Percentiles rank a stretch among this genome's conserved stretches.
These are phyloP conservation scores for Microtus oregoni DNA, from an alignment of 2,113 vertebrate genomes.

Conservation along the genomic window DNA sequence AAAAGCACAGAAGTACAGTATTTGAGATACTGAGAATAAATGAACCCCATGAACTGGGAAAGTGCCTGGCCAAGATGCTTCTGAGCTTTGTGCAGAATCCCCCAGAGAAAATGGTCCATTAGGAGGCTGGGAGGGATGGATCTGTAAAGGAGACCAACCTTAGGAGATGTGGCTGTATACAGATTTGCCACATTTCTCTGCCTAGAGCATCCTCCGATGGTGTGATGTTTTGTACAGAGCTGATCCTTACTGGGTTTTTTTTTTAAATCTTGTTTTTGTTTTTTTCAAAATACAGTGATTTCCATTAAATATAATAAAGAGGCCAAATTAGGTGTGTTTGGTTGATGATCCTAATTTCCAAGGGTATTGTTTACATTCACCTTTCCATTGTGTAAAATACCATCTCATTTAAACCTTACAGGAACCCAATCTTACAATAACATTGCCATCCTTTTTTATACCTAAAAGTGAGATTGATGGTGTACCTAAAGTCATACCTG, in stretches of 20 bases:
- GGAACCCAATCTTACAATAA: neutral
- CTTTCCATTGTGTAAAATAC: neutral
- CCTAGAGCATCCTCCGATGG: neutral
- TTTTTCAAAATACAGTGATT: neutral
- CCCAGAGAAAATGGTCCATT: neutral
- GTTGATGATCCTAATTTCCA: neutral
- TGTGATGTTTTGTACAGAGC: neutral
- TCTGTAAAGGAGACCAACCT: neutral
- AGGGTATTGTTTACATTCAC: neutral
- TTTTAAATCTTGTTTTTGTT: too few species aligned
- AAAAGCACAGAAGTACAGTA: neutral
- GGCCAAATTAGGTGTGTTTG: neutral
- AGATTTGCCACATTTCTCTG: neutral
- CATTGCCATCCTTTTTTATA: neutral
- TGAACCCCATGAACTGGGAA: neutral
- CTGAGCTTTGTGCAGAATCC: neutral
- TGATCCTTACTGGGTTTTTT: neutral
- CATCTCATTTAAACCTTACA: neutral
- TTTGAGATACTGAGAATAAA: neutral
- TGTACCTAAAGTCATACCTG: neutral
- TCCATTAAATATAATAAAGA: neutral
- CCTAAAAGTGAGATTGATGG: neutral
- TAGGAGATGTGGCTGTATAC: neutral
- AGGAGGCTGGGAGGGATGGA: neutral
- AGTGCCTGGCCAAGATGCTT: neutral